Evolutionary conservation across 2,113 vertebrate genomes (phyloP).

Genomic region (Oostethus manadensis): DNA sequence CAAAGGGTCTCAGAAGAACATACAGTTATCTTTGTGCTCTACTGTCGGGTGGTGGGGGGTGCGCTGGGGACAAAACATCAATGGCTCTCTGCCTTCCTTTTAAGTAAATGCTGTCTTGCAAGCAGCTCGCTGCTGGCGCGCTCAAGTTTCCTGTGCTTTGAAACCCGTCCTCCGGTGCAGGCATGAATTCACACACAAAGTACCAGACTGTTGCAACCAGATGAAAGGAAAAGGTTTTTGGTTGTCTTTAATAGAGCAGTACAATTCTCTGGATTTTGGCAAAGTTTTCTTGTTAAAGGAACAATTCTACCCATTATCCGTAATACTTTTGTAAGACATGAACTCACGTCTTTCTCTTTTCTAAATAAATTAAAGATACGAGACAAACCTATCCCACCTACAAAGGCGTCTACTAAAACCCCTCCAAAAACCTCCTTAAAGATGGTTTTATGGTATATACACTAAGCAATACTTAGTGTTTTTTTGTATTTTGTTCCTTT

Average conservation of each 20-base stretch:
- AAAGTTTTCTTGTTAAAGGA: too few relatives aligned
- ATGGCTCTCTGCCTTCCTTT: conserved; percentile 66
- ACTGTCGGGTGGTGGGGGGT: conserved; percentile 53
- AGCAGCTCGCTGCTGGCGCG: conserved; percentile 73
- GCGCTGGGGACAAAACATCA: conserved; percentile 51
- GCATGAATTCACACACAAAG: conserved; percentile 55
- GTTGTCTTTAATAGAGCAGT: conserved; percentile 28
- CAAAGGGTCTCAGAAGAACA: conserved; percentile 61
- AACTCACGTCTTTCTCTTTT: too few relatives aligned
- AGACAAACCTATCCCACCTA: too few relatives aligned
- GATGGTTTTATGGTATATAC: too few relatives aligned
- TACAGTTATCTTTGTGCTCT: conserved; percentile 61
- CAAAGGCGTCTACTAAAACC: too few relatives aligned
- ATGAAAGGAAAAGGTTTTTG: conserved; percentile 27
- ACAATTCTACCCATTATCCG: too few relatives aligned
- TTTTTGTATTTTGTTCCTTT: too few relatives aligned
- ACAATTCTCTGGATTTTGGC: not conserved
- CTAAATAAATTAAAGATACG: too few relatives aligned
- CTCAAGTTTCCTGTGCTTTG: conserved; percentile 77
- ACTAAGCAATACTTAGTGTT: too few relatives aligned
- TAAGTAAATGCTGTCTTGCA: conserved; percentile 70
- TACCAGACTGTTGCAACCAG: conserved; percentile 43
- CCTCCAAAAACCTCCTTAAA: too few relatives aligned
- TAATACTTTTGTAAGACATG: too few relatives aligned
- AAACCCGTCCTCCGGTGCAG: conserved; percentile 67